Evolutionary conservation across 2,113 vertebrate species (phyloP), one percentile per base, ranked within the genome.

Genomic region (Manacus vitellinus): DNA sequence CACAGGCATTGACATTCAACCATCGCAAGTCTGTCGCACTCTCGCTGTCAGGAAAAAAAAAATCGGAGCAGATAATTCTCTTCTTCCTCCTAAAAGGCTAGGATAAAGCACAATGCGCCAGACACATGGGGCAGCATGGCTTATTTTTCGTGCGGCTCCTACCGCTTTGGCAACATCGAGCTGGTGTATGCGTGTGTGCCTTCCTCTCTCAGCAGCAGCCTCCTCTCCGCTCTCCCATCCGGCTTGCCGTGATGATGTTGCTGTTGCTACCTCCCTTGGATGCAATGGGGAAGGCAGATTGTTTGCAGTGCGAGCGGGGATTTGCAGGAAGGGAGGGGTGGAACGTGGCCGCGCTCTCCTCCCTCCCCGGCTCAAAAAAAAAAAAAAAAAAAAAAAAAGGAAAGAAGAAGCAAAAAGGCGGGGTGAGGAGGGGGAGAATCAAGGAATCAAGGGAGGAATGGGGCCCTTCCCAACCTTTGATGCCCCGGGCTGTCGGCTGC

Each of bases 1-100:
- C 94, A 97, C 92, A 95, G 93, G 95, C 97, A 97, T 96, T 96
- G 96, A 97, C 96, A 95, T 95, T 96, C 92, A 94, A 96, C 94
- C 97, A 98, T 97, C 52, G 79, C 97, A 96, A 94, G 89, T 75
- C 94, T 96, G 91, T 96, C 94, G 96, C 95, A 91, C 96, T 63
- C 89, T 95, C 80, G 52, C 61, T 81, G 89, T 56, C 94, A 77
- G 59, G 68, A 8, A 8, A 33, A 46, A 44, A 71, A 70, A 73
- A 87, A 94, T 49, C 73, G 22, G 75, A 86, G 85, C 61, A 80
- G 85, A 86, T 83, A 94, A 95, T 89, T 93, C 77, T 92, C 74
- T 94, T 91, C 90, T 71, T 96, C 79, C 80, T 94, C 65, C 89
- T 94, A 95, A 83, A 83, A 92, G 76, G 77, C 95, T 95, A 17